Conservation (phyloP, 2,888 invertebrate species). For the Helobdella robusta region DNA sequence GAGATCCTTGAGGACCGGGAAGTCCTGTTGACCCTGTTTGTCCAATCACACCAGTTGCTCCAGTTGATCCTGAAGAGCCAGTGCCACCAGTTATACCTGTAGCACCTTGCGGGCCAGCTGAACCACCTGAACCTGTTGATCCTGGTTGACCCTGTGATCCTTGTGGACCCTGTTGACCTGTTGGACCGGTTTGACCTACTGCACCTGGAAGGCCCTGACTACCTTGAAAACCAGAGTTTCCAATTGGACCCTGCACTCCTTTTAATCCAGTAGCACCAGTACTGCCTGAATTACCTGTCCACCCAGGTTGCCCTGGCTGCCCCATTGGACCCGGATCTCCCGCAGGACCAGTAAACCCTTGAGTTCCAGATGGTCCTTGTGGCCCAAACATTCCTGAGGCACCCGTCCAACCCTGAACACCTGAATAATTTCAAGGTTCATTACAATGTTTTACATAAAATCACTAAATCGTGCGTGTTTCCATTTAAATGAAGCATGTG, state of each 20-base stretch:
- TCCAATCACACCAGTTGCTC: constrained; percentile 28
- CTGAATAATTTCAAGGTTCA: no score
- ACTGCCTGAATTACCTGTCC: background rate
- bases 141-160: constrained; percentile 27
- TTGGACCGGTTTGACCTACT: background rate
- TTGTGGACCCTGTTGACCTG: constrained; percentile 24
- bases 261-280: background rate
- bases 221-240: constrained; percentile 34
- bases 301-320: background rate
- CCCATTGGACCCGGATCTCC: background rate
- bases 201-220: background rate
- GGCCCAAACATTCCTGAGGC: no score
- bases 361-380: no score
- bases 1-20: constrained; percentile 19
- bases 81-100: constrained; percentile 25
- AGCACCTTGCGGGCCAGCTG: background rate
- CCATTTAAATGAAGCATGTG: no score
- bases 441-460: no score
- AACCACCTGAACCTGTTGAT: constrained; percentile 11
- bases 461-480: no score
- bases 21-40: constrained; percentile 15
- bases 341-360: no score
- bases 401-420: no score
- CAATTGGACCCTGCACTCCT: background rate
- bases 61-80: constrained; percentile 22